Evolutionary conservation across 2,113 vertebrate genomes (phyloP), one percentile per base, ranked within the genome.

Genomic region (Erpornis zantholeuca): DNA sequence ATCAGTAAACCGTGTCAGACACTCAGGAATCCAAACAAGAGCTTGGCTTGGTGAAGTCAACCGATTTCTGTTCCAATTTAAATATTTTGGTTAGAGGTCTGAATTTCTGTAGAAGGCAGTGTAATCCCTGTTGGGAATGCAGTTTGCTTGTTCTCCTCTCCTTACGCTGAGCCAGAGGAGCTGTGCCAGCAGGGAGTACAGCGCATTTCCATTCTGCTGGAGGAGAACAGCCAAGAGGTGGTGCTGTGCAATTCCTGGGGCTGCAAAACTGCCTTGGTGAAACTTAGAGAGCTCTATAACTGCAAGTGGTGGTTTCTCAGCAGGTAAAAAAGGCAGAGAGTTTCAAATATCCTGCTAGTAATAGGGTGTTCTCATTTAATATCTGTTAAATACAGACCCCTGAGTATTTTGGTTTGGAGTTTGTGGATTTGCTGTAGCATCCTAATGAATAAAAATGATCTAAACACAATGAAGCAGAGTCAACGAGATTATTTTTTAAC

Each of bases 81-180:
- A 97, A 95, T 90, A 91, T 87, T 97, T 94, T 82, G 61, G 84
- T 91, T 85, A 69, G 65, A 65, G 53, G 73, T 82, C 86, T 92
- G 61, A 57, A 85, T 90, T 91, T 53, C 45, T 96, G 50, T 33
- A 19, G 86, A 81, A 94, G 35, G 45, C 82, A 69, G 57, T 36
- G 33, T 52, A 86, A 94, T 90, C 68, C 63, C 82, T 86, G 42
- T 40, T 72, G 87, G 73, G 90, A 76, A 84, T 59, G 59, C 71
- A 88, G 38, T 88, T 92, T 88, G 88, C 71, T 95, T 77, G 0
- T 81, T 86, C 79, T 88, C 36, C 63, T 73, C 35, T 94, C 79
- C 82, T 77, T 63, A 27, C 63, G 82, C 86, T 92, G 42, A 92
- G 82, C 50, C 50, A 86, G 83, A 78, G 8, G 59, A 82, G 53